These are phyloP conservation scores for Pantherophis vulpinus DNA, from an alignment of 2,797 vertebrate genomes.

Conservation along the genomic window DNA sequence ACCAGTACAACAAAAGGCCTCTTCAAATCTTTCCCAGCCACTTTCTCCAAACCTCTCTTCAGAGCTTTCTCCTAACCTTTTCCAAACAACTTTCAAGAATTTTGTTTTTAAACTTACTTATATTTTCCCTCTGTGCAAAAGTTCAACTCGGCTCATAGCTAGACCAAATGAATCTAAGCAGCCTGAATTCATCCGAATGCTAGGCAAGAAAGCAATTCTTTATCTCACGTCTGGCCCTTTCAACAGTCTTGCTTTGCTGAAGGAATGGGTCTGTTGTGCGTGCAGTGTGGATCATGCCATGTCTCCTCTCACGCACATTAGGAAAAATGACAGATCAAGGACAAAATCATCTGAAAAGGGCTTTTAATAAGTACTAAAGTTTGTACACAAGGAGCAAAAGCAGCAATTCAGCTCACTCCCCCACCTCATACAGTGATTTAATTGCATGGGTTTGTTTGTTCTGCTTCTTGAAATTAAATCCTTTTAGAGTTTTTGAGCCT, in stretches of 20 bases:
- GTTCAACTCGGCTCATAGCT: neutral
- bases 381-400: slow-evolving; percentile 43
- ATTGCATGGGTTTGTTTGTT: slow-evolving; percentile 41
- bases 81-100: neutral
- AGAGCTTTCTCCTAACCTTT: neutral
- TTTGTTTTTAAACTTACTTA: neutral
- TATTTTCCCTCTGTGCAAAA: too few relatives aligned
- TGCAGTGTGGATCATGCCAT: slow-evolving; percentile 34
- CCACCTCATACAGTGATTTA: slow-evolving; percentile 20
- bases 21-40: neutral
- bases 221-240: slow-evolving; percentile 24
- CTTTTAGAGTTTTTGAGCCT: slow-evolving; percentile 38
- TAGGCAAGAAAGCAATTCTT: slow-evolving; percentile 12
- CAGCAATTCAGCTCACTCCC: slow-evolving; percentile 2
- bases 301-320: slow-evolving; percentile 22
- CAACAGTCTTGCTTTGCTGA: slow-evolving; percentile 27
- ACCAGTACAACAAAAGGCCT: neutral
- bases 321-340: slow-evolving; percentile 37
- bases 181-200: slow-evolving; percentile 16
- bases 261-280: slow-evolving; percentile 32
- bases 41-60: neutral
- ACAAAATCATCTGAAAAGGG: slow-evolving; percentile 30
- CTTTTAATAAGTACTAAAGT: slow-evolving; percentile 45
- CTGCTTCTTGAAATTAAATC: slow-evolving; percentile 42
- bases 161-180: neutral